Percentiles rank a stretch among this genome's conserved stretches.
Conservation (phyloP, 2,113 vertebrate species). For the Xiphophorus couchianus region DNA sequence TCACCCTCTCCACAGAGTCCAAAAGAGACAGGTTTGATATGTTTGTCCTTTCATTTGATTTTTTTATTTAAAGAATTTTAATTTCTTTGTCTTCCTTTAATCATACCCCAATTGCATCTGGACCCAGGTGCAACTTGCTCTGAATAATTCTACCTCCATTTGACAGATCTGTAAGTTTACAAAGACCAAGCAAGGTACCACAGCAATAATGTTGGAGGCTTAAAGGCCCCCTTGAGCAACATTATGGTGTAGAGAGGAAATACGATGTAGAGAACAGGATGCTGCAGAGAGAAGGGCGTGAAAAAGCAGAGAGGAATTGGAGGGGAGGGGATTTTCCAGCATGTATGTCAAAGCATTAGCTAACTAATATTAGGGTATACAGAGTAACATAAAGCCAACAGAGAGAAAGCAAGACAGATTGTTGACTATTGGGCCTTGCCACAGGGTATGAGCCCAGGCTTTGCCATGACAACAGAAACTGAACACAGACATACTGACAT, state of each 20-base stretch:
- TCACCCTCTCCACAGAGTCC: slow-evolving; percentile 89
- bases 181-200: slow-evolving; percentile 30
- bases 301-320: neutral
- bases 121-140: neutral
- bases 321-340: neutral
- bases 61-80: neutral
- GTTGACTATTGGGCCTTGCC: slow-evolving; percentile 21
- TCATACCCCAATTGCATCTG: slow-evolving; percentile 6
- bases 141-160: slow-evolving; percentile 17
- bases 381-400: slow-evolving; percentile 18
- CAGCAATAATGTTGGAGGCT: slow-evolving; percentile 44
- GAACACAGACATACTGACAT: slow-evolving; percentile 38
- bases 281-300: slow-evolving; percentile 36
- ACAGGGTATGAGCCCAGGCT: slow-evolving; percentile 37
- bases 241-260: slow-evolving; percentile 43
- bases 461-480: slow-evolving; percentile 68
- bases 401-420: slow-evolving; percentile 7
- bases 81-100: slow-evolving; percentile 37
- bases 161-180: slow-evolving; percentile 48
- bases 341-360: slow-evolving; percentile 20
- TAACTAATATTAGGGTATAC: neutral
- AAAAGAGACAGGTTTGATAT: slow-evolving; percentile 86
- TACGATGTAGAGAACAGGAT: slow-evolving; percentile 18
- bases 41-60: slow-evolving; percentile 19
- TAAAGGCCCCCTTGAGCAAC: slow-evolving; percentile 46